Base-by-base conservation (phyloP, 2,113 vertebrate genomes). In the Cochlearius cochlearius region DNA sequence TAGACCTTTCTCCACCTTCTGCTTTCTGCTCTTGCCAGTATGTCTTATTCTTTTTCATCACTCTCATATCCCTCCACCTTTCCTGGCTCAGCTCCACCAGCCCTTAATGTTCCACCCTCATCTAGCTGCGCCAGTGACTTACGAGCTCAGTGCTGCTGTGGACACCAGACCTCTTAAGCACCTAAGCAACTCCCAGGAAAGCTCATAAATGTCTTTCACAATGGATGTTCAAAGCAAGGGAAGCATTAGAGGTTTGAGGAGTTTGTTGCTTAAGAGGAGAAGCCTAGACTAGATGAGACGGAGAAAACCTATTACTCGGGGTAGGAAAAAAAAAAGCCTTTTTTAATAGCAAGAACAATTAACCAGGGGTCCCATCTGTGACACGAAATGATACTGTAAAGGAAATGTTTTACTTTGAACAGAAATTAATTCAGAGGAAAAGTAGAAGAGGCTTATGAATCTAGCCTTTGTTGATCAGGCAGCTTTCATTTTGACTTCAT, bases 121-220 rank as follows among this genome's bases (percentile, higher is more conserved):
- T 73, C 58, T 55, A 17, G 86, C 89, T 88, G 91, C 5, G 12
- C 75, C 55, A 16, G 36, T 94, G 83, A 94, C 67, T 86, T 88
- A 91, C 7, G 83, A 79, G 74, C 71, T 88, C 82, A 43, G 86
- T 55, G 83, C 71, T 94, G 39, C 89, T 83, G 91, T 68, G 83
- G 83, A 79, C 86, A 80, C 76, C 72, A 92, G 75, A 79, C 82
- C 92, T 95, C 86, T 86, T 85, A 92, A 96, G 88, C 63, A 82
- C 82, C 88, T 86, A 41, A 92, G 76, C 79, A 94, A 41, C 71
- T 90, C 89, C 58, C 67, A 86, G 79, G 71, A 92, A 91, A 88
- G 83, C 93, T 92, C 89, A 64, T 92, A 92, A 96, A 90, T 83
- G 89, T 90, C 79, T 82, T 86, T 76, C 10, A 52, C 86, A 88